These are phyloP conservation scores for Luidia sarsii DNA, from an alignment of 53 echinoderm and acorn worm genomes.

Conservation along the genomic window DNA sequence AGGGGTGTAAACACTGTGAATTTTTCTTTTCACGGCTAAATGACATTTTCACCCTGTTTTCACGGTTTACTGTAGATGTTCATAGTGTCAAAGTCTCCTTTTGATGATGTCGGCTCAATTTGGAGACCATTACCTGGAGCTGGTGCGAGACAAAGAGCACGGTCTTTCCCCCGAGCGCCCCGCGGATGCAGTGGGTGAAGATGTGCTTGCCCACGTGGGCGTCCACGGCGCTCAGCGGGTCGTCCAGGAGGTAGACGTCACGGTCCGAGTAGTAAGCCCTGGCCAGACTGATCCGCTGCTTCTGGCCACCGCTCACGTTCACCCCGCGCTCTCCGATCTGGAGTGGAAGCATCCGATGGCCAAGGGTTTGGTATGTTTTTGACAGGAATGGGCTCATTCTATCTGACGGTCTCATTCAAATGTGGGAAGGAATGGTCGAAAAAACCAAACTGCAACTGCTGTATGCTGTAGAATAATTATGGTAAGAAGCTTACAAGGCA, in stretches of 20 bases:
- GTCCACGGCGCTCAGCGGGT: slow-evolving; percentile 92
- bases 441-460: too few species aligned
- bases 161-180: slow-evolving; percentile 72
- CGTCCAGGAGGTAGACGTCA: slow-evolving; percentile 89
- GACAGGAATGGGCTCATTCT: too few species aligned
- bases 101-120: neutral
- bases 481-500: too few species aligned
- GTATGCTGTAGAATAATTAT: too few species aligned
- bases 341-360: too few species aligned
- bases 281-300: slow-evolving; percentile 88
- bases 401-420: too few species aligned
- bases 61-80: too few species aligned
- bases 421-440: too few species aligned
- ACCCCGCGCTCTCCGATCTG: slow-evolving; percentile 88
- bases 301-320: slow-evolving; percentile 91
- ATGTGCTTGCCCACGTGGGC: slow-evolving; percentile 90
- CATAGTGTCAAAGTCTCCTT: neutral
- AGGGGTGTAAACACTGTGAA: too few species aligned
- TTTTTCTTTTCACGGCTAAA: too few species aligned
- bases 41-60: neutral
- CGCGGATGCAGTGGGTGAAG: slow-evolving; percentile 78
- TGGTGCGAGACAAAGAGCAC: slow-evolving; percentile 84
- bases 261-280: slow-evolving; percentile 85
- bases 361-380: too few species aligned
- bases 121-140: slow-evolving; percentile 71